Evolutionary conservation across 2,888 invertebrate species (phyloP).

Genomic region (Trachelus tabidus): DNA sequence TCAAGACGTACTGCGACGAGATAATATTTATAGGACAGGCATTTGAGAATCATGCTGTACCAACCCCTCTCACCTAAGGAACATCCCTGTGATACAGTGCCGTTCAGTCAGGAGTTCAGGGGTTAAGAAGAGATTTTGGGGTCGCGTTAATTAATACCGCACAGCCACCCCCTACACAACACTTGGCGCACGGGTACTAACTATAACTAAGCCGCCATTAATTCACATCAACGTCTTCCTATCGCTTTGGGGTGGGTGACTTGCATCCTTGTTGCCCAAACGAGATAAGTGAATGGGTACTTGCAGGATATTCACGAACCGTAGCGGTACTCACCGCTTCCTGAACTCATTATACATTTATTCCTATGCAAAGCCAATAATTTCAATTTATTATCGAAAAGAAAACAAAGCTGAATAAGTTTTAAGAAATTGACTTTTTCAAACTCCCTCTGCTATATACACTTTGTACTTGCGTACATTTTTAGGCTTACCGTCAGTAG

Average conservation of each 20-base stretch:
- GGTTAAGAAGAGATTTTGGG: conserved; percentile 63
- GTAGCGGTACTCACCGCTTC: neutral
- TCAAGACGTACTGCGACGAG: conserved; percentile 19
- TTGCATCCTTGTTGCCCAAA: conserved; percentile 60
- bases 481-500: neutral
- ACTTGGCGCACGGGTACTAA: conserved; percentile 37
- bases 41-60: conserved; percentile 34
- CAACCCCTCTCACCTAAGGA: neutral
- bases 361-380: neutral
- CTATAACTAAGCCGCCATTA: conserved; percentile 64
- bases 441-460: neutral
- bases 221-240: conserved; percentile 66
- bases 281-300: conserved; percentile 47
- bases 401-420: neutral
- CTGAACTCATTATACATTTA: neutral
- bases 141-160: conserved; percentile 62
- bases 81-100: conserved; percentile 37
- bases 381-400: neutral
- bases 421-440: neutral
- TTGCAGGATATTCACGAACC: neutral
- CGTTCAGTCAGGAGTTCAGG: conserved; percentile 53
- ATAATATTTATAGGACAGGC: conserved; percentile 54
- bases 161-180: conserved; percentile 25
- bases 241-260: conserved; percentile 55
- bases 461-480: neutral